Percentiles rank a stretch among this genome's conserved stretches.
phyloP scores from a whole-genome alignment of 2,113 vertebrate genomes.

The Leuciscus idus region DNA sequence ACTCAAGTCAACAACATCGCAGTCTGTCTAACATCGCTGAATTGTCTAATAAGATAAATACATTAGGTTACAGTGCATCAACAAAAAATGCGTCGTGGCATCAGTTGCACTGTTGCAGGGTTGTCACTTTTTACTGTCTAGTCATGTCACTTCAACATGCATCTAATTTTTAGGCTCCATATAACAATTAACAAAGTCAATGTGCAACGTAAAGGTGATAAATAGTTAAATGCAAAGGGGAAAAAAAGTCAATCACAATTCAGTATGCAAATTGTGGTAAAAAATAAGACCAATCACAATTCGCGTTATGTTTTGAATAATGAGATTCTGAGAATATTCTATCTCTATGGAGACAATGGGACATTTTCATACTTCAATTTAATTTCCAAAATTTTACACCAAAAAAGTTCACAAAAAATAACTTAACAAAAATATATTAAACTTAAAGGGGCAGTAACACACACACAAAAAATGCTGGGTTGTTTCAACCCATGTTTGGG shows the following conservation, averaged over 20 bases:
- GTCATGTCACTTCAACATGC: background rate
- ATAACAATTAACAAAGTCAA: background rate
- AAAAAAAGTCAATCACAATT: background rate
- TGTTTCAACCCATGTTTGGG: too few relatives aligned
- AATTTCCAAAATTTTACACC: too few relatives aligned
- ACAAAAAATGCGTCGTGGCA: background rate
- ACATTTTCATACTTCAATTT: too few relatives aligned
- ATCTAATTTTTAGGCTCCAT: background rate
- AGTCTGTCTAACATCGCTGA: too few relatives aligned
- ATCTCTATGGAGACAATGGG: too few relatives aligned
- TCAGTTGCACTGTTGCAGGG: background rate
- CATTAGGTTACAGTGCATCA: background rate
- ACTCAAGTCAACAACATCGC: background rate
- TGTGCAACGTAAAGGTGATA: background rate
- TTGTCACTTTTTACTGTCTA: background rate
- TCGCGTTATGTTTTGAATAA: too few relatives aligned
- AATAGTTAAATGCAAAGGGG: background rate
- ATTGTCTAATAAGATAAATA: too few relatives aligned
- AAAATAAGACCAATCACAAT: background rate
- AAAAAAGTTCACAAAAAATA: too few relatives aligned
- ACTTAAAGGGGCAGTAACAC: too few relatives aligned
- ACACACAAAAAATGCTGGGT: too few relatives aligned
- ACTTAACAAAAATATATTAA: too few relatives aligned
- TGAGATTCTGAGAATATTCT: too few relatives aligned
- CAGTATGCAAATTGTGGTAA: background rate